Base-by-base conservation (phyloP, 2,113 vertebrate genomes). In the Microcebus lehilahytsara region DNA sequence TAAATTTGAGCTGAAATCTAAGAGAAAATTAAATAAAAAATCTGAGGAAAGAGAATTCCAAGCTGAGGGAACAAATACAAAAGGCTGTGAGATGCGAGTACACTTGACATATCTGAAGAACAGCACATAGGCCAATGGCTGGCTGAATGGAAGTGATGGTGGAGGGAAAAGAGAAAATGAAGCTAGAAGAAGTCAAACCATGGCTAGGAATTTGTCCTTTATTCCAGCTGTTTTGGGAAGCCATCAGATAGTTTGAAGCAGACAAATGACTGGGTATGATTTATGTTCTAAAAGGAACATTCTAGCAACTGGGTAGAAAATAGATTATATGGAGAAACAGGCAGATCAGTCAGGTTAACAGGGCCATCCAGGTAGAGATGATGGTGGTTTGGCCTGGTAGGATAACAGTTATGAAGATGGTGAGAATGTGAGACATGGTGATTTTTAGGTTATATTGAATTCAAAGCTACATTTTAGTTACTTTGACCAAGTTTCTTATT, bases 391-490 rank as follows among this genome's bases (percentile, higher is more conserved):
- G 40, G 40, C 16, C 3, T 25, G 85, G 3, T 3, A 94, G 22
- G 27, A 25, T 85, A n/a, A 89, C 0, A 71, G 30, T 37, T 74
- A 74, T 80, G 13, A 77, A 75, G 42, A 27, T 9, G 69, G 10
- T 16, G n/a, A 89, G 11, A 78, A 49, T 67, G 34, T 60, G 20
- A 86, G 22, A 64, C 90, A 83, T 10, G 40, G 19, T n/a, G 22
- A 89, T 3, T 80, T 53, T 85, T 66, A 37, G 16, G 30, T 69
- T 91, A 75, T 4, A 32, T 0, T 58, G 17, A 51, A 78, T 75
- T 97, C 86, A 88, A 89, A 84, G 84, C 49, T 93, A 79, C n/a
- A 60, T 93, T 67, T 84, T 87, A 79, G 75, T 79, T 91, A 93
- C 30, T 17, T 1, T n/a, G 30, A 78, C 6, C 19, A 83, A 92